phyloP scores from a whole-genome alignment of 1,140 invertebrate species.

The Euschistus heros region DNA sequence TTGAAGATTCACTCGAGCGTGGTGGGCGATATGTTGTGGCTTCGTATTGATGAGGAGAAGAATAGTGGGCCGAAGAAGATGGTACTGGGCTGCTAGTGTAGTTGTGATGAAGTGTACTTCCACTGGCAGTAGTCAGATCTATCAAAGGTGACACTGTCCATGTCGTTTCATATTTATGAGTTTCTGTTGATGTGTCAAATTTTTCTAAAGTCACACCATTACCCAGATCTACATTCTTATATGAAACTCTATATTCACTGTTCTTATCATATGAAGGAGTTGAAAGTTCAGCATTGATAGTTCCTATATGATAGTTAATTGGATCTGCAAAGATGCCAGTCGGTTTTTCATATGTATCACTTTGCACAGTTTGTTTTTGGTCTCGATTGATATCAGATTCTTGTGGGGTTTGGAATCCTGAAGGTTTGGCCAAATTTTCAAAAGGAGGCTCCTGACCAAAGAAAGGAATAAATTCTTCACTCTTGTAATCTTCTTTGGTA shows the following conservation, averaged over 20 bases:
- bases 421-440: constrained; percentile 14
- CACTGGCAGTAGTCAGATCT: not conserved
- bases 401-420: not conserved
- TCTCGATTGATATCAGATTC: not conserved
- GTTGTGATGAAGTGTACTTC: not conserved
- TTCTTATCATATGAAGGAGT: not conserved
- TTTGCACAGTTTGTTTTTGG: not conserved
- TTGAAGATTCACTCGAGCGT: constrained; percentile 3
- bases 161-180: not conserved
- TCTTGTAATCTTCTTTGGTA: not conserved
- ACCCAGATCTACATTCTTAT: not conserved
- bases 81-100: not conserved
- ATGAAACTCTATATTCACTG: not conserved
- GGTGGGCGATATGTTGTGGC: constrained; percentile 22
- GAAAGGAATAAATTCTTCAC: constrained; percentile 17
- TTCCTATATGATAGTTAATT: constrained; percentile 8
- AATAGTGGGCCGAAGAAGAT: not conserved
- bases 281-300: not conserved
- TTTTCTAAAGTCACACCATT: not conserved
- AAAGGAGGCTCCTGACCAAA: constrained; percentile 23
- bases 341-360: not conserved
- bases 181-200: not conserved
- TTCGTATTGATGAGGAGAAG: not conserved
- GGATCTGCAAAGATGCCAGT: not conserved
- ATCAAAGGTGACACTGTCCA: constrained; percentile 8